These are phyloP conservation scores for Thamnaconus septentrionalis DNA, from an alignment of 2,113 vertebrate species.

Conservation along the genomic window DNA sequence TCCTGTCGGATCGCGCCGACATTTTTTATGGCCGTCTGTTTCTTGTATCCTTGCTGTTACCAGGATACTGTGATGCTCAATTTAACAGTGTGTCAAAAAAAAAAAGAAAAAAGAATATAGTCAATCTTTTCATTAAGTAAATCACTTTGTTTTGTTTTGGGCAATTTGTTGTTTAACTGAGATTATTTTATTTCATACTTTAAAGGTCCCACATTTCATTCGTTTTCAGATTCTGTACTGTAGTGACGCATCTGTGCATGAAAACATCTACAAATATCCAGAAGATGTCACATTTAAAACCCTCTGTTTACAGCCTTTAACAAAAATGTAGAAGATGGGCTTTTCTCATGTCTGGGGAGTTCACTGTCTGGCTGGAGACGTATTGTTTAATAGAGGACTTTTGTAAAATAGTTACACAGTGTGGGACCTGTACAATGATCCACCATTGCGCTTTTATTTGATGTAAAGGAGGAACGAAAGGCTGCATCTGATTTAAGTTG, in stretches of 20 bases:
- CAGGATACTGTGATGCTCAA: constrained; percentile 31
- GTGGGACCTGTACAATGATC: too few relatives aligned
- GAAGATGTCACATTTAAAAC: too few relatives aligned
- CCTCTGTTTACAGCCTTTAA: too few relatives aligned
- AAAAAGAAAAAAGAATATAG: neutral
- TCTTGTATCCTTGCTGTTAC: constrained; percentile 35
- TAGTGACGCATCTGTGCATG: neutral
- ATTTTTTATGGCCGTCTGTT: constrained; percentile 33
- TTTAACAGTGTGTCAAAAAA: constrained; percentile 14
- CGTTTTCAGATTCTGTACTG: neutral
- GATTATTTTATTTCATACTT: too few relatives aligned
- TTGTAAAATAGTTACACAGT: too few relatives aligned
- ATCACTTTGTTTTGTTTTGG: constrained; percentile 22
- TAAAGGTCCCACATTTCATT: too few relatives aligned
- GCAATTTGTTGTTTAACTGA: too few relatives aligned
- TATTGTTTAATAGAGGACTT: too few relatives aligned
- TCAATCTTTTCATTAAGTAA: neutral
- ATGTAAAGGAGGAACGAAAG: too few relatives aligned
- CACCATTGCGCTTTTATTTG: neutral
- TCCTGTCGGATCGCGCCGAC: constrained; percentile 10
- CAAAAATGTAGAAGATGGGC: too few relatives aligned
- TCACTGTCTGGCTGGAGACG: too few relatives aligned
- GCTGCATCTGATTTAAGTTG: neutral
- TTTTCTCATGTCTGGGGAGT: too few relatives aligned
- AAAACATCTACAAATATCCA: neutral